Evolutionary conservation across 2,797 vertebrate species (phyloP).

Genomic region (Sebastes diaconus): DNA sequence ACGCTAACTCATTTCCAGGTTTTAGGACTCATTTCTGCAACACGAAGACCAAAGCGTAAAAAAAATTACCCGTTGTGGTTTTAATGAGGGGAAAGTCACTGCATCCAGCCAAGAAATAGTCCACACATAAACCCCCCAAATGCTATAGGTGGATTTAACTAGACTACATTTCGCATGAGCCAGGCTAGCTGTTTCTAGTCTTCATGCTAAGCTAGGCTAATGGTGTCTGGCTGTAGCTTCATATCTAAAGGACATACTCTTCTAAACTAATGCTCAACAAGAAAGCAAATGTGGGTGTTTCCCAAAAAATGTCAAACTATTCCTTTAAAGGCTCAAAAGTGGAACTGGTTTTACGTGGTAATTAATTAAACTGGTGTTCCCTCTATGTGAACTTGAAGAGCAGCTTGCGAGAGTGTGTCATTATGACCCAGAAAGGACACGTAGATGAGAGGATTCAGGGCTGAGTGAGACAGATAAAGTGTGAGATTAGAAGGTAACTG

Average conservation of each 20-base stretch:
- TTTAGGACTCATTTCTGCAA: too few relatives aligned
- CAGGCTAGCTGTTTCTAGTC: neutral
- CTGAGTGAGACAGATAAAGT: constrained; percentile 51
- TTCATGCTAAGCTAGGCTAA: neutral
- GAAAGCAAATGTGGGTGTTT: constrained; percentile 2
- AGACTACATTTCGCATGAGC: neutral
- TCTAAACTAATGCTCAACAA: neutral
- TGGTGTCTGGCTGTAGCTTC: neutral
- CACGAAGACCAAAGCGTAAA: neutral
- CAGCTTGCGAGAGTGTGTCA: constrained; percentile 45
- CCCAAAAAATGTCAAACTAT: constrained; percentile 10
- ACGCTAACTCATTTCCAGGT: too few relatives aligned
- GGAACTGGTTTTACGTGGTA: constrained; percentile 30
- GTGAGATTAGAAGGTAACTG: constrained; percentile 50
- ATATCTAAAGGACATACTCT: neutral
- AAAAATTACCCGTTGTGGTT: neutral
- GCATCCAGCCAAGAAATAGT: neutral
- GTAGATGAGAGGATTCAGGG: constrained; percentile 48
- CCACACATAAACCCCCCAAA: neutral
- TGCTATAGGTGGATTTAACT: neutral
- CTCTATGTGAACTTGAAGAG: constrained; percentile 28
- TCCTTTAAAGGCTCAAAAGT: constrained; percentile 27
- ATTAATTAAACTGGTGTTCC: constrained; percentile 48
- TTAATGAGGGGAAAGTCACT: neutral
- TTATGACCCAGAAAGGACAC: constrained; percentile 73